phyloP scores from a whole-genome alignment of 2,797 vertebrate genomes.

The Danio jaintianensis region DNA sequence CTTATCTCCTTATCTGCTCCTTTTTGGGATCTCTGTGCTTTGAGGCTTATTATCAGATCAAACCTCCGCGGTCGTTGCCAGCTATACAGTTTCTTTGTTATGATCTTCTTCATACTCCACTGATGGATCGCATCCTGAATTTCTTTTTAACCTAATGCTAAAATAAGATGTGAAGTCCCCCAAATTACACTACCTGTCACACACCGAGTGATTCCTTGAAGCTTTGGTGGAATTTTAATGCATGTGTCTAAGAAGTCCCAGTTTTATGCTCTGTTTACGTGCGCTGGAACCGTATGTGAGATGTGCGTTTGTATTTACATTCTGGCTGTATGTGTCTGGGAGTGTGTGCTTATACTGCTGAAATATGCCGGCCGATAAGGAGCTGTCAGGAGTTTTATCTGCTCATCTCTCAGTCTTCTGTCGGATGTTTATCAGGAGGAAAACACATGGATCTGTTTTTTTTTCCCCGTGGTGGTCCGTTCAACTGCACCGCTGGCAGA shows the following conservation, averaged over 20 bases:
- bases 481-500: not conserved
- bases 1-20: not conserved
- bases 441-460: slow-evolving; percentile 22
- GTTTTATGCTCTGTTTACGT: slow-evolving; percentile 36
- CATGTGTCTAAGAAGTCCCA: not conserved
- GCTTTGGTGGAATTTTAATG: slow-evolving; percentile 13
- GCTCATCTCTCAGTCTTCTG: slow-evolving; percentile 37
- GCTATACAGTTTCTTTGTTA: slow-evolving; percentile 9
- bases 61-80: not conserved
- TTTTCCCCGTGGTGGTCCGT: no score
- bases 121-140: slow-evolving; percentile 9
- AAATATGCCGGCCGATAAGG: slow-evolving; percentile 48
- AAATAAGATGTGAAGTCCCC: not conserved
- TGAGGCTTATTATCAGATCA: not conserved
- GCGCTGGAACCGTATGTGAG: slow-evolving; percentile 1
- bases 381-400: slow-evolving; percentile 48
- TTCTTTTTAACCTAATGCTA: not conserved
- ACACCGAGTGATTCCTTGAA: not conserved
- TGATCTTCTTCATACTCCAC: slow-evolving; percentile 7
- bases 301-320: slow-evolving; percentile 19
- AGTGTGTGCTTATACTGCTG: slow-evolving; percentile 9
- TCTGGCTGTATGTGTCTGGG: not conserved
- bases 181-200: not conserved
- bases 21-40: not conserved
- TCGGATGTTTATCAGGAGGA: slow-evolving; percentile 45